phyloP scores from a whole-genome alignment of 2,797 vertebrate genomes.

The Setipinna tenuifilis region DNA sequence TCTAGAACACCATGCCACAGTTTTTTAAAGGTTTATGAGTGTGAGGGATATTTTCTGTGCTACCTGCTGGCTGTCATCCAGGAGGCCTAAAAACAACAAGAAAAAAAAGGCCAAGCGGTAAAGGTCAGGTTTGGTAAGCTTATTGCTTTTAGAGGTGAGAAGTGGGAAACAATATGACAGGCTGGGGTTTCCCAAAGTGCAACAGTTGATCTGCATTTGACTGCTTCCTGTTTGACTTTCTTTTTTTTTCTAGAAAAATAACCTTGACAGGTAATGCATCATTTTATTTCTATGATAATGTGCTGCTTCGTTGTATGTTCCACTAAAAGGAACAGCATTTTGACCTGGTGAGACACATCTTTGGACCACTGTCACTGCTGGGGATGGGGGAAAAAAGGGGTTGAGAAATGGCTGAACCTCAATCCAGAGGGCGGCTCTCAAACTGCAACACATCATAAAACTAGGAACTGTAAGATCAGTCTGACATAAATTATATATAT shows the following conservation, averaged over 20 bases:
- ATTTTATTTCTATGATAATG: constrained; percentile 51
- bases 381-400: not conserved
- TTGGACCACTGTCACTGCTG: constrained; percentile 1
- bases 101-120: not conserved
- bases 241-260: constrained; percentile 32
- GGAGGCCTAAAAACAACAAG: not conserved
- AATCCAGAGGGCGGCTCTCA: not conserved
- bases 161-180: constrained; percentile 39
- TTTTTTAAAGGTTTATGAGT: not conserved
- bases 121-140: constrained; percentile 22
- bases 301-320: constrained; percentile 42
- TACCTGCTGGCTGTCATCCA: not conserved
- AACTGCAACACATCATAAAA: not conserved
- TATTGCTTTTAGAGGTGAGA: constrained; percentile 31
- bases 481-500: too few species aligned
- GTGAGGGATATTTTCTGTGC: constrained; percentile 11
- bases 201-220: constrained; percentile 51
- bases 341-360: not conserved
- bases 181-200: constrained; percentile 24
- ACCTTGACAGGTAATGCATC: constrained; percentile 55
- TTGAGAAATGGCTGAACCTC: not conserved
- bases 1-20: not conserved
- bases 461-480: too few species aligned
- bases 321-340: constrained; percentile 39
- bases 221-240: constrained; percentile 51